Conservation (phyloP, 2,888 invertebrate genomes). For the Eulithis prunata region DNA sequence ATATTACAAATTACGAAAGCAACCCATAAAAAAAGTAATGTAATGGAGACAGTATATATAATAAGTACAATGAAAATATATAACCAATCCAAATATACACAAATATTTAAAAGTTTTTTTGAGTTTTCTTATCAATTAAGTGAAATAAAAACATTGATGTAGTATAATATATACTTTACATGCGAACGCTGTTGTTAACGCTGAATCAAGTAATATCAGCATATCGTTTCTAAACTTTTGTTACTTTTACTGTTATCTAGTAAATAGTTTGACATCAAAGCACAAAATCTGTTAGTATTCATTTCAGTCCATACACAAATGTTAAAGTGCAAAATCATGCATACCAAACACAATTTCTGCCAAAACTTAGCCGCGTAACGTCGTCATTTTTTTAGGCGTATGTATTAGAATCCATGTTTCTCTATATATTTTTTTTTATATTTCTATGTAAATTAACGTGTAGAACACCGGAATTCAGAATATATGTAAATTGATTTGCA, state of each 20-base stretch:
- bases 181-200: not conserved
- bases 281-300: slow-evolving; percentile 11
- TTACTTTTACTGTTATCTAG: not conserved
- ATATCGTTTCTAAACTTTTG: not conserved
- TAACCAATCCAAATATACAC: slow-evolving; percentile 5
- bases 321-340: slow-evolving; percentile 13
- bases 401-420: not conserved
- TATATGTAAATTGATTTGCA: no score
- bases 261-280: not conserved
- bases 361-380: slow-evolving; percentile 2
- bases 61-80: not conserved
- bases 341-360: not conserved
- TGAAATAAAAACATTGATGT: no score
- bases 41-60: slow-evolving; percentile 5
- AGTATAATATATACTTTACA: not conserved
- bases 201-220: not conserved
- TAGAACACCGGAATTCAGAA: no score
- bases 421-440: no score
- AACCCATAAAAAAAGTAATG: slow-evolving; percentile 23
- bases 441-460: no score
- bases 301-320: slow-evolving; percentile 15
- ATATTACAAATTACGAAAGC: slow-evolving; percentile 17
- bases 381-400: not conserved
- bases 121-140: no score
- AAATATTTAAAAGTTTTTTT: slow-evolving; percentile 10